A percentile compares a stretch with the other conserved stretches of the same genome.
Evolutionary conservation across 2,888 invertebrate species (phyloP).

Genomic region (Eupithecia subfuscata): DNA sequence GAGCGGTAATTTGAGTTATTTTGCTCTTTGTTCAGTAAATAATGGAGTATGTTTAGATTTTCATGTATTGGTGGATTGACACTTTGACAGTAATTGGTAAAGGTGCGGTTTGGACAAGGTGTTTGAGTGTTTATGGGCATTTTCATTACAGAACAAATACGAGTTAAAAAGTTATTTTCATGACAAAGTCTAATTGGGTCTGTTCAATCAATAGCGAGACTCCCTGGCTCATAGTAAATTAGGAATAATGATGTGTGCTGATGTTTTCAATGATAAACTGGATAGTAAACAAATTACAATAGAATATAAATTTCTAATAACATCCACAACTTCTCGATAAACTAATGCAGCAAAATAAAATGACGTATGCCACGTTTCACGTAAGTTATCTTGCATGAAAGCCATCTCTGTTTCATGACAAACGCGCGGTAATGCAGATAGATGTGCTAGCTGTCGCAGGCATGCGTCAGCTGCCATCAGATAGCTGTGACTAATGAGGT

Average conservation of each 20-base stretch:
- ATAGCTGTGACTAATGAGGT: slow-evolving; percentile 1
- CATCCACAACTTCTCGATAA: neutral
- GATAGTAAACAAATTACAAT: too few species aligned
- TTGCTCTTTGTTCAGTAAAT: slow-evolving; percentile 12
- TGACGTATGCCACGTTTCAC: neutral
- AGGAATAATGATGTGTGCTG: too few species aligned
- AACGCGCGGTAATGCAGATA: slow-evolving; percentile 5
- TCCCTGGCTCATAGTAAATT: neutral
- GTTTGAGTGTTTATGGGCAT: neutral
- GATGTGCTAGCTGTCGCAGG: neutral
- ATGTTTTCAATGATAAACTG: neutral
- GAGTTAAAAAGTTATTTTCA: neutral
- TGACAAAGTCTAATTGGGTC: neutral
- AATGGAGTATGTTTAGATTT: slow-evolving; percentile 3
- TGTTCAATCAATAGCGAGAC: neutral
- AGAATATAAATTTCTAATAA: too few species aligned
- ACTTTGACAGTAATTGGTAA: slow-evolving; percentile 10
- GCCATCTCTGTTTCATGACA: neutral
- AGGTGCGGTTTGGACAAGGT: neutral
- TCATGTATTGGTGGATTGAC: neutral
- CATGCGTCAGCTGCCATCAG: neutral
- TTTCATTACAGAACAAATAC: neutral
- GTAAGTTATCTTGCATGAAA: neutral
- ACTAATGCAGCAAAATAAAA: neutral
- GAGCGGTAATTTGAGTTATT: slow-evolving; percentile 28